Evolutionary conservation across 2,888 invertebrate species (phyloP), one percentile per base, ranked within the genome.

Genomic region (Yponomeuta evonymella): DNA sequence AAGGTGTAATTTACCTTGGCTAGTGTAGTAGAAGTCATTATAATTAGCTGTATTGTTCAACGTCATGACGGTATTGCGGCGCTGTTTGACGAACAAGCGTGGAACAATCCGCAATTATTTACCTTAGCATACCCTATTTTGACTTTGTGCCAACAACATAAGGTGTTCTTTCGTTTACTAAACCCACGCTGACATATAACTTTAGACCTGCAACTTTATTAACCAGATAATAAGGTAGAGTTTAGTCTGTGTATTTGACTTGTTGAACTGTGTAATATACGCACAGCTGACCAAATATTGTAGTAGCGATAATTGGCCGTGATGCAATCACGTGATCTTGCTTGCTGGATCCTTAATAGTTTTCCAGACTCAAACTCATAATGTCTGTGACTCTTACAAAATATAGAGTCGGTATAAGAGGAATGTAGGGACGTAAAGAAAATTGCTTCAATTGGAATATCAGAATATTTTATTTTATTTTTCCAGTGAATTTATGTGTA

Each of bases 221-320:
- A 36, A 72, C 71, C 76, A 74, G 71, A 71, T 4, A 58, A 73
- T 79, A 88, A 76, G 78, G 80, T 75, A 72, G 43, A 67, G 43
- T 67, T 67, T 68, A 15, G 48, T 11, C 12, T 12, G 48, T 68
- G 30, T 48, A n/a, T 1, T 68, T 29, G 11, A 51, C 23, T 43
- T 70, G 70, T 62, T 15, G 68, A 51, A 12, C 12, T 70, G 11
- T 58, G 30, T 48, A 29, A 70, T 43, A 36, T 62, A 48, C 82
- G 81, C 88, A 84, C 91, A 92, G 92, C 91, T 92, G 91, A 90
- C 84, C 90, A 92, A 92, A 91, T 91, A 92, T 90, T 90, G 89
- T 89, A 87, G 82, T 85, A 83, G 86, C 85, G 90, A 90, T 92
- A 90, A 91, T 91, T 91, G 90, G 85, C 84, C 84, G 86, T 90